Base-by-base conservation (phyloP, 2,797 vertebrate genomes). In the Pangasius mekongensis region DNA sequence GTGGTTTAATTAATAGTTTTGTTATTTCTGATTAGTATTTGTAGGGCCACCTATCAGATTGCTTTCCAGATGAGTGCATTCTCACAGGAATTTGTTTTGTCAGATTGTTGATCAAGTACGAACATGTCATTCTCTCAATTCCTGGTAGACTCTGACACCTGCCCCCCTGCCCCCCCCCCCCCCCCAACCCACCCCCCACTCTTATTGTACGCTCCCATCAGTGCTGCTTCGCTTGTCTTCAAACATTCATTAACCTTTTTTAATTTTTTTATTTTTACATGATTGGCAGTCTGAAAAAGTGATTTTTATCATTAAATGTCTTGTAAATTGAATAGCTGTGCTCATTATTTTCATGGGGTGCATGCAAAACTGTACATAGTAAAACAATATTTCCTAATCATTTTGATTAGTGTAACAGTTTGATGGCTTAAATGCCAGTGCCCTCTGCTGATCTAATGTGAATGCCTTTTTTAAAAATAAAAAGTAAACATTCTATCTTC, bases 1-100 rank as follows among this genome's bases (percentile, higher is more conserved):
- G 78, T 27, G 36, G 3, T 92, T 92, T 93, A 93, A 95, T 95
- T 93, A 92, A 93, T 52, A 56, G 22, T 4, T n/a, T 54, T 80
- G 39, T 22, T 87, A 52, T 54, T 71, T 88, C 49, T 78, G 49
- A 69, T 62, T 58, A 22, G 52, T 80, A 30, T 80, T 80, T 78
- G 49, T 20, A 78, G 3, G 30, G 43, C 20, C 18, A 14, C 5
- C 8, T 73, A 5, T 89, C 8, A 83, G 27, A 73, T 80, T 74
- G 52, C 27, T 78, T 86, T 78, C 27, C 14, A 47, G 30, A 10
- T 6, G 30, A 47, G 16, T 56, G 52, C 52, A 54, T 80, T 33
- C 52, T 58, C 52, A 80, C 52, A 80, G 18, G 52, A 80, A 36
- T 56, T 80, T 54, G 20, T 58, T 66, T 62, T 49, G 18, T 39